A percentile compares a stretch with the other conserved stretches of the same genome.
Evolutionary conservation across 2,888 invertebrate genomes (phyloP).

Genomic region (Chamaedrilus cognettii): DNA sequence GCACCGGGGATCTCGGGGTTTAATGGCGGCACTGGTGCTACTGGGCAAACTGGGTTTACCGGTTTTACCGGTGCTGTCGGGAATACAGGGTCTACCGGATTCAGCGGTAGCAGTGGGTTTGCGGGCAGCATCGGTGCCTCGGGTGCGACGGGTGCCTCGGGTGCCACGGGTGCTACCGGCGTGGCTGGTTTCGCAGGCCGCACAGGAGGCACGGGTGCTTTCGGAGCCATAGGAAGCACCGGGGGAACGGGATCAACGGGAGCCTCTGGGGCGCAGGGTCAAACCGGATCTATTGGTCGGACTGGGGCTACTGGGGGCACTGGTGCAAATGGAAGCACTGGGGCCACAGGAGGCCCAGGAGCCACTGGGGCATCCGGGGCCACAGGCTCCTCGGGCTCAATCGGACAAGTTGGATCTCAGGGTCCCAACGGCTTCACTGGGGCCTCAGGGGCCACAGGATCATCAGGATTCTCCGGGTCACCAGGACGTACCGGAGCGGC

Average conservation of each 20-base stretch:
- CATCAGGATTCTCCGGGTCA: neutral
- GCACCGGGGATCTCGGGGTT: slow-evolving; percentile 17
- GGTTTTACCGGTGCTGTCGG: slow-evolving; percentile 41
- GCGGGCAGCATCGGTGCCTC: slow-evolving; percentile 22
- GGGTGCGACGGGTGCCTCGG: slow-evolving; percentile 22
- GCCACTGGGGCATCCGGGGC: slow-evolving; percentile 1
- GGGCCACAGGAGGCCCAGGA: slow-evolving; percentile 15
- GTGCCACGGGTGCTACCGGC: slow-evolving; percentile 12
- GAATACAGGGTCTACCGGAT: slow-evolving; percentile 34
- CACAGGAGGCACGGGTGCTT: neutral
- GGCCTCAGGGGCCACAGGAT: slow-evolving; percentile 15
- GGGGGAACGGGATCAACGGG: slow-evolving; percentile 2
- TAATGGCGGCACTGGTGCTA: slow-evolving; percentile 11
- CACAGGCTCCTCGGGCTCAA: slow-evolving; percentile 8
- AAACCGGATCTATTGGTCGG: neutral
- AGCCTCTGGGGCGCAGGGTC: slow-evolving; percentile 4
- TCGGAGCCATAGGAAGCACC: neutral
- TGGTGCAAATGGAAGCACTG: slow-evolving; percentile 13
- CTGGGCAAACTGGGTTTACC: slow-evolving; percentile 40
- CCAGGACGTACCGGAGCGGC: neutral
- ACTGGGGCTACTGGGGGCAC: slow-evolving; percentile 9
- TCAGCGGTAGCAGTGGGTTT: slow-evolving; percentile 18
- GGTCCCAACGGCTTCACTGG: neutral
- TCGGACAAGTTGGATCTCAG: neutral
- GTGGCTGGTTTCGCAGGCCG: neutral